Evolutionary conservation across 1,140 invertebrate genomes (phyloP).

Genomic region (Heliconius nattereri): DNA sequence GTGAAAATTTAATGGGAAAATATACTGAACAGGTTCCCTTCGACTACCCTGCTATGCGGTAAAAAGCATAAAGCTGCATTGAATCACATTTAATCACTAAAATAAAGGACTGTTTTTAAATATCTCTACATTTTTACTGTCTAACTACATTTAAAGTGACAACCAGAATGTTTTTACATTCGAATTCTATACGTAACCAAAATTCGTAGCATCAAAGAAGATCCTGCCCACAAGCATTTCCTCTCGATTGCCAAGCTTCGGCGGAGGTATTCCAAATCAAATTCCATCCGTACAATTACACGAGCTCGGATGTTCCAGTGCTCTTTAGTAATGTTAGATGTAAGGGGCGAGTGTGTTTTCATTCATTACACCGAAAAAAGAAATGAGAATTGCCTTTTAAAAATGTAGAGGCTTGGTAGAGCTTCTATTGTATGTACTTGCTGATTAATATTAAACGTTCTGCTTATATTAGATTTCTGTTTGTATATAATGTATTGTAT

Average conservation of each 20-base stretch:
- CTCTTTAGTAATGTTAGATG: constrained; percentile 13
- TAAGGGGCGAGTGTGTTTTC: constrained; percentile 1
- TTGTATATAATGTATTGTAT: too few relatives aligned
- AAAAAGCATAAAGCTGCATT: too few relatives aligned
- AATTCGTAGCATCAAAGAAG: constrained; percentile 20
- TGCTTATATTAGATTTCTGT: too few relatives aligned
- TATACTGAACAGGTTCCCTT: too few relatives aligned
- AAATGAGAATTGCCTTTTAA: neutral
- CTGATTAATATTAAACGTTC: too few relatives aligned
- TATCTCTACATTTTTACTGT: neutral
- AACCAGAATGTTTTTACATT: constrained; percentile 8
- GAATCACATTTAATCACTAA: too few relatives aligned
- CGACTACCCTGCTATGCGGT: too few relatives aligned
- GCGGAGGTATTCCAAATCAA: constrained; percentile 23
- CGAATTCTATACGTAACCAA: constrained; percentile 19
- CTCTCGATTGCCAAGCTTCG: constrained; percentile 11
- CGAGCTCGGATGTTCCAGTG: constrained; percentile 14
- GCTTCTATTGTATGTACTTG: too few relatives aligned
- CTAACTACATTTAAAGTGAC: neutral
- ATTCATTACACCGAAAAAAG: neutral
- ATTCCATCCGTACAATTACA: constrained; percentile 27
- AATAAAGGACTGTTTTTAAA: neutral
- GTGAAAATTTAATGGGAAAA: too few relatives aligned
- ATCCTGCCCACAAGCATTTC: constrained; percentile 15
- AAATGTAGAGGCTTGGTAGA: neutral